Conservation (phyloP, 1,140 invertebrate genomes). For the Octopus sinensis region DNA sequence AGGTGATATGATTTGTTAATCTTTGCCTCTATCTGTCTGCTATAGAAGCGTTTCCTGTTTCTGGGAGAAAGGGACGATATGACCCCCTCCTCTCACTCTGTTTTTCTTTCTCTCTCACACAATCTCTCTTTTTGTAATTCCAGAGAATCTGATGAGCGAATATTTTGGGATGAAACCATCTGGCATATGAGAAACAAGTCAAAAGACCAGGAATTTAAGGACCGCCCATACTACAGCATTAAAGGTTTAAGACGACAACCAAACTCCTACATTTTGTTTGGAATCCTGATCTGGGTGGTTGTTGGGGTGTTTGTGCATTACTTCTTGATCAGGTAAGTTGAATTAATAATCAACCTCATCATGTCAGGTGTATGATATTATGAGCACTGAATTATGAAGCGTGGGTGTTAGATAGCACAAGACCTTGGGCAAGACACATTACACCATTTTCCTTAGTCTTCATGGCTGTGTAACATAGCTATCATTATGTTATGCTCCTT, state of each 20-base stretch:
- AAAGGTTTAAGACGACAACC: slow-evolving; percentile 20
- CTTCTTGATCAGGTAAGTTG: slow-evolving; percentile 11
- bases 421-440: background rate
- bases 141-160: slow-evolving; percentile 15
- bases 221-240: slow-evolving; percentile 21
- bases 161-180: slow-evolving; percentile 27
- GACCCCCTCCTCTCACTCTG: background rate
- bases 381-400: too few species aligned
- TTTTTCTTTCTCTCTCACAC: background rate
- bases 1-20: too few species aligned
- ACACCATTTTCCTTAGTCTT: background rate
- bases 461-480: too few species aligned
- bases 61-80: too few species aligned
- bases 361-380: too few species aligned
- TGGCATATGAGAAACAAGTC: slow-evolving; percentile 22
- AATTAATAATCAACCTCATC: background rate
- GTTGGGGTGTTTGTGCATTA: slow-evolving; percentile 11
- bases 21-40: too few species aligned
- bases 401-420: too few species aligned
- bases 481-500: too few species aligned
- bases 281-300: slow-evolving; percentile 11
- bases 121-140: background rate
- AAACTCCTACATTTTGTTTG: slow-evolving; percentile 18
- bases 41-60: too few species aligned
- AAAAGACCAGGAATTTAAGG: slow-evolving; percentile 16